phyloP scores from a whole-genome alignment of 2,888 invertebrate species.

The Dryomyza anilis region DNA sequence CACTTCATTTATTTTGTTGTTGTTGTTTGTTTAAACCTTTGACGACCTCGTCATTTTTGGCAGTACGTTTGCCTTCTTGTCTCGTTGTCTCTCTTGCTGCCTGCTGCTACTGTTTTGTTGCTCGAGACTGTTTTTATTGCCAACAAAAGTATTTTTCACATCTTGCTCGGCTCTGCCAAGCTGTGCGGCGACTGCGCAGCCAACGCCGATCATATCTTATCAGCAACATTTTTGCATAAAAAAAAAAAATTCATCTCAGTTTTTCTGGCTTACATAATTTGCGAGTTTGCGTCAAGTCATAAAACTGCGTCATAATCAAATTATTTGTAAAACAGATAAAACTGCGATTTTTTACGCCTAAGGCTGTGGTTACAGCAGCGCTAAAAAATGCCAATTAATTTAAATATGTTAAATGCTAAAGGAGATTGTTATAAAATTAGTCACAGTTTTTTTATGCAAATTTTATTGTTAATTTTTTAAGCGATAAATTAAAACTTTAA shows the following conservation, averaged over 20 bases:
- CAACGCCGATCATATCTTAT: not conserved
- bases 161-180: not conserved
- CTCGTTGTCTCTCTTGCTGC: not conserved
- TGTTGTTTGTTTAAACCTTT: too few species aligned
- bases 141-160: not conserved
- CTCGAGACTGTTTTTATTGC: not conserved
- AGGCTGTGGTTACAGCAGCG: not conserved
- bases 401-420: too few species aligned
- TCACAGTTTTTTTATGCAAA: too few species aligned
- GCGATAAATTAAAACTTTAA: too few species aligned
- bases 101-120: too few species aligned
- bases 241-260: too few species aligned
- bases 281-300: not conserved
- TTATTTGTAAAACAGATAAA: too few species aligned
- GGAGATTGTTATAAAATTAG: too few species aligned
- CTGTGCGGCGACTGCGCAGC: not conserved
- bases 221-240: not conserved
- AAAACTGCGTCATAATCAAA: constrained; percentile 3
- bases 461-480: too few species aligned
- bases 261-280: not conserved
- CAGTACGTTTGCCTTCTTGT: not conserved
- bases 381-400: not conserved
- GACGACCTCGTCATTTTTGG: too few species aligned
- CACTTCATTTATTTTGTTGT: too few species aligned
- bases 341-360: not conserved